Percentiles rank a stretch among this genome's conserved stretches.
These are phyloP conservation scores for Rhizomys pruinosus DNA, from an alignment of 2,113 vertebrate genomes.

Conservation along the genomic window DNA sequence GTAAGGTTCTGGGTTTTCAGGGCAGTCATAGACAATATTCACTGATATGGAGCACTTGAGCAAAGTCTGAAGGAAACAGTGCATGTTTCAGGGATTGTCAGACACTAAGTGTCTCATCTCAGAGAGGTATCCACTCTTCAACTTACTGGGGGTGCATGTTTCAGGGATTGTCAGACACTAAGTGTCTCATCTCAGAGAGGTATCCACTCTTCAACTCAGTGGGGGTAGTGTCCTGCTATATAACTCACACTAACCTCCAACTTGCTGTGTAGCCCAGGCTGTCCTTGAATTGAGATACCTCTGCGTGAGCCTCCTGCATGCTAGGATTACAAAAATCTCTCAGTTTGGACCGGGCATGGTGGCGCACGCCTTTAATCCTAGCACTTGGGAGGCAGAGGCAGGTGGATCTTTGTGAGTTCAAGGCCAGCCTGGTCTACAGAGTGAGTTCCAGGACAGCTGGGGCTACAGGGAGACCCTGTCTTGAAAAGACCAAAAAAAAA, in stretches of 20 bases:
- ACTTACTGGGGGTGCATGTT: neutral
- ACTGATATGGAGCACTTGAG: neutral
- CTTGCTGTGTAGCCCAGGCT: neutral
- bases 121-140: neutral
- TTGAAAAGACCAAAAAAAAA: too few species aligned
- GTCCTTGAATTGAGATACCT: neutral
- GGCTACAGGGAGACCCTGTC: too few species aligned
- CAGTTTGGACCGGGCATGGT: too few species aligned
- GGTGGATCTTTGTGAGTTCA: too few species aligned
- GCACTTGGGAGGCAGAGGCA: too few species aligned
- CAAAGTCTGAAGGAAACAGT: neutral
- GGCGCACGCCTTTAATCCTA: too few species aligned
- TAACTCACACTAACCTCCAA: neutral
- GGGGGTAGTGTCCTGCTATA: neutral
- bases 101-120: neutral
- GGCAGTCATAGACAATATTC: neutral
- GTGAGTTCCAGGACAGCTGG: too few species aligned
- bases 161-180: neutral
- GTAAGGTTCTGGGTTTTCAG: conserved; percentile 13
- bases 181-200: neutral
- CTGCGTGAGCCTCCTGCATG: neutral
- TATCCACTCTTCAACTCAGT: neutral
- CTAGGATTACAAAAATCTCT: neutral
- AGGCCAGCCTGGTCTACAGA: too few species aligned
- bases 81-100: neutral